phyloP scores from a whole-genome alignment of 2,113 vertebrate species.

The Phocoena phocoena region DNA sequence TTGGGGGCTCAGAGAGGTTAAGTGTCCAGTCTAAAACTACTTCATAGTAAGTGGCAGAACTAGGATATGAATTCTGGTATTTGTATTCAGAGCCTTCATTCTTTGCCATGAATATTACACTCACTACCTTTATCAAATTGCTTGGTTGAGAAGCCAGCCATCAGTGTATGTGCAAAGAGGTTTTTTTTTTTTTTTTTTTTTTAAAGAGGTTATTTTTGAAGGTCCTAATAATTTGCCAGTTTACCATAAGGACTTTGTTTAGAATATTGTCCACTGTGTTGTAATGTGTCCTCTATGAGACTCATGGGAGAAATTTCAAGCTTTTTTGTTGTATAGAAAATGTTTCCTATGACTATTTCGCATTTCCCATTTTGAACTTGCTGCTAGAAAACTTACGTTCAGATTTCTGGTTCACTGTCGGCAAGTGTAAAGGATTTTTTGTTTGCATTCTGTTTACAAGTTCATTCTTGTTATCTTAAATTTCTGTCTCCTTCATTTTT shows the following conservation, averaged over 20 bases:
- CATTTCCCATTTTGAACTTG: constrained; percentile 26
- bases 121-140: neutral
- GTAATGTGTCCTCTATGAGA: neutral
- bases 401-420: neutral
- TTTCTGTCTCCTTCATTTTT: neutral
- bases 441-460: neutral
- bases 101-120: neutral
- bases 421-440: neutral
- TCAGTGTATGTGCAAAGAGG: neutral
- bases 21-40: neutral
- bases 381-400: neutral
- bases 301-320: neutral
- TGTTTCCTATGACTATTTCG: neutral
- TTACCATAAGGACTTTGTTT: neutral
- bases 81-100: neutral
- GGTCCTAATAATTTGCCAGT: neutral
- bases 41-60: neutral
- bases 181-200: no score
- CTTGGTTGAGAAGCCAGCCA: constrained; percentile 3
- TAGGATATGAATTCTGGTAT: neutral
- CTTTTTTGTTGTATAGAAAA: neutral
- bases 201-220: neutral
- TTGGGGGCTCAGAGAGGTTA: neutral
- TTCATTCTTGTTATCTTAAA: neutral
- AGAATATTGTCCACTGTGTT: neutral